Evolutionary conservation across 2,888 invertebrate species (phyloP), one percentile per base, ranked within the genome.

Genomic region (Caenorhabditis plicata): DNA sequence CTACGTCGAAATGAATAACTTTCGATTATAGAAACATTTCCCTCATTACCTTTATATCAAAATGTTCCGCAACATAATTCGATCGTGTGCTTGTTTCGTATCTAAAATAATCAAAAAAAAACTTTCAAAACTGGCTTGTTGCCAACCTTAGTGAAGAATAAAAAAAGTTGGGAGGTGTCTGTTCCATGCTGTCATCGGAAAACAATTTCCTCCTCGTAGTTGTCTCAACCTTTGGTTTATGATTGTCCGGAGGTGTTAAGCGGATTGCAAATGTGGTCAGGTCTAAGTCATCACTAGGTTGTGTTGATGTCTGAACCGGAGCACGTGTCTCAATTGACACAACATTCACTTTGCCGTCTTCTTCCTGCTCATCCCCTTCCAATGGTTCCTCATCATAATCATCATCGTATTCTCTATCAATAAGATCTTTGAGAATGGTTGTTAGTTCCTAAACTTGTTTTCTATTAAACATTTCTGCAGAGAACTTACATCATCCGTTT

Each of bases 171-270:
- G 68, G 68, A 9, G 68, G 68, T 3, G 56, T 68, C 19, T 62
- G 45, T 35, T 68, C 68, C 63, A 68, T 58, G 19, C 50, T 50
- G 41, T 68, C 68, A 27, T 68, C 68, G 25, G 68, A 65, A 33
- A 64, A 68, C 9, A 68, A 46, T 17, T 52, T 51, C 17, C 47
- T 39, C 15, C 17, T 46, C 20, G 13, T 20, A 19, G 43, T 33
- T 33, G 7, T 27, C 27, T 5, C 5, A 9, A 5, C 36, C 4
- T n/a, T 39, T 19, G 23, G 2, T 25, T 40, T 27, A 2, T 5
- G n/a, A 39, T 22, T 27, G 2, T 26, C 19, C 4, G 40, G 26
- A 4, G 40, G 4, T 23, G 5, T 40, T 15, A n/a, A 2, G 11
- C 19, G 15, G 4, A 39, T 19, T 7, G 29, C 15, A 15, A 29